These are phyloP conservation scores for Platichthys flesus DNA, from an alignment of 2,113 vertebrate genomes.

Conservation along the genomic window DNA sequence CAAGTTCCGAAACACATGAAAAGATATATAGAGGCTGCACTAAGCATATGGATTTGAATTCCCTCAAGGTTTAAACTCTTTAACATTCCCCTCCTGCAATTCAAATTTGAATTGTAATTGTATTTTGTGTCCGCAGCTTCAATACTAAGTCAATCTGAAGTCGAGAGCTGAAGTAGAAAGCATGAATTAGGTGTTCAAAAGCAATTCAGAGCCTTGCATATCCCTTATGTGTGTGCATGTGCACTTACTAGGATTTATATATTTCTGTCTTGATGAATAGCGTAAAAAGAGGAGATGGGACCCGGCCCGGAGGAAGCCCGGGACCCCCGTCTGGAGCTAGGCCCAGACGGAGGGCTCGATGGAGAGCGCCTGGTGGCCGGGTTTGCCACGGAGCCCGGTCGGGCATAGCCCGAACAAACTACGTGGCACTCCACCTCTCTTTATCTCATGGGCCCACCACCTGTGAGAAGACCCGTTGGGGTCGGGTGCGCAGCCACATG, in stretches of 20 bases:
- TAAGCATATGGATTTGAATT: conserved; percentile 3
- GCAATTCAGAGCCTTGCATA: neutral
- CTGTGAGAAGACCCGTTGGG: no score
- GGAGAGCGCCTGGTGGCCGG: no score
- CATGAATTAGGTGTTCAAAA: conserved; percentile 8
- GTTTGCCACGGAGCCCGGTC: no score
- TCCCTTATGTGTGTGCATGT: neutral
- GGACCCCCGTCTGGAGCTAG: no score
- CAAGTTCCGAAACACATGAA: neutral
- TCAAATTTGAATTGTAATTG: conserved; percentile 7
- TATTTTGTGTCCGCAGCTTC: neutral
- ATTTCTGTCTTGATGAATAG: neutral
- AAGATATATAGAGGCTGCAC: neutral
- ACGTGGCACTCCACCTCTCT: no score
- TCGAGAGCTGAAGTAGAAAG: neutral
- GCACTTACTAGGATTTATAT: conserved; percentile 2
- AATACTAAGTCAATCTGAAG: conserved; percentile 19
- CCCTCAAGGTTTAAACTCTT: neutral
- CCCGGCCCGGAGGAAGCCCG: no score
- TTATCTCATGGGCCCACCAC: no score
- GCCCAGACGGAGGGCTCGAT: no score
- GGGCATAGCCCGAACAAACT: no score
- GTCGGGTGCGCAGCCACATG: no score
- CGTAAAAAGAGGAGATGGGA: no score
- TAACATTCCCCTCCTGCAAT: neutral